Evolutionary conservation across 2,797 vertebrate species (phyloP).

Genomic region (Aselliscus stoliczkanus): DNA sequence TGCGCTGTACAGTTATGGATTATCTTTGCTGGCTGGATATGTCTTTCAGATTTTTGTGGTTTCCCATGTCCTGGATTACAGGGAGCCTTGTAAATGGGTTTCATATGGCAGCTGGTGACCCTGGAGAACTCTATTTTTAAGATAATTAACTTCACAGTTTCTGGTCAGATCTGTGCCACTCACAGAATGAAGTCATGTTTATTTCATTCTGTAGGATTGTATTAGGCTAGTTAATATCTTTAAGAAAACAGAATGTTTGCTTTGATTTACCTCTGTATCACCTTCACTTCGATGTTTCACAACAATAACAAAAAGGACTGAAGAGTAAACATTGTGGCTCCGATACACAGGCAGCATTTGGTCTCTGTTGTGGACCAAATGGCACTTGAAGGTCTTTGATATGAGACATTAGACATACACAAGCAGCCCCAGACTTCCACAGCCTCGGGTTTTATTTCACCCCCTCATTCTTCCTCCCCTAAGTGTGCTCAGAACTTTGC

Average conservation of each 20-base stretch:
- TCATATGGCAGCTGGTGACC: conserved; percentile 52
- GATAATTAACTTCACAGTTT: conserved; percentile 61
- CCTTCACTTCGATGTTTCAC: conserved; percentile 5
- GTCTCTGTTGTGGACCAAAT: background rate
- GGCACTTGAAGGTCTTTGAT: background rate
- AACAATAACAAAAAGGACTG: background rate
- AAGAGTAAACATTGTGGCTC: background rate
- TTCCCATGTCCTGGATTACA: conserved; percentile 65
- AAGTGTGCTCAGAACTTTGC: background rate
- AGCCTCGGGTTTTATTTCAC: background rate
- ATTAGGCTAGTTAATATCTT: background rate
- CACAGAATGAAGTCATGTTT: conserved; percentile 34
- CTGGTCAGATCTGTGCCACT: conserved; percentile 44
- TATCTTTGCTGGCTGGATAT: conserved; percentile 60
- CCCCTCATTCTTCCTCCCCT: background rate
- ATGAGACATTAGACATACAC: background rate
- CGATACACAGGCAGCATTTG: background rate
- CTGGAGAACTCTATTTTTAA: conserved; percentile 66
- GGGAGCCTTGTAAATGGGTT: conserved; percentile 66
- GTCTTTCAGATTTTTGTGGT: conserved; percentile 69
- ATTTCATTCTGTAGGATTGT: conserved; percentile 25
- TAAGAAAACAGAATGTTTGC: conserved; percentile 4
- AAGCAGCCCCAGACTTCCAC: background rate
- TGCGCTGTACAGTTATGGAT: conserved; percentile 27
- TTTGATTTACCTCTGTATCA: conserved; percentile 27